Evolutionary conservation across 2,797 vertebrate genomes (phyloP), one percentile per base, ranked within the genome.

Genomic region (Dicrostonyx torquatus): DNA sequence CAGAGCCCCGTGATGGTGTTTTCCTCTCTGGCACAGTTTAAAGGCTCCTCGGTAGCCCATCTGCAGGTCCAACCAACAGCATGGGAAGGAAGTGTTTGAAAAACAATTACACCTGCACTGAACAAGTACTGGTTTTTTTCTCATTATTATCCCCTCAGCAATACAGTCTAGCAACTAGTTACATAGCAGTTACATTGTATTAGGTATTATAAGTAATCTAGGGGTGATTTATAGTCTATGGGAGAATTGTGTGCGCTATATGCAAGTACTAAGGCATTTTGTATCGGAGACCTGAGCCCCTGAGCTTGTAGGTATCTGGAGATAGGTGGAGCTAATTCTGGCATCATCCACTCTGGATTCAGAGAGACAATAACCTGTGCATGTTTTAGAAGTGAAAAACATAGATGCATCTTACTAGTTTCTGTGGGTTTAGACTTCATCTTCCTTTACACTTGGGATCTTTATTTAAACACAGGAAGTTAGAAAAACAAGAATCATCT

Each of bases 151-250:
- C 58, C 84, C 76, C 76, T 87, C 20, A 66, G 55, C 76, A 80
- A 45, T 43, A 60, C 66, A 37, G 75, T 40, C 70, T 66, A 87
- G 73, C 75, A 80, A 58, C 93, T 87, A 82, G 87, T 87, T 87
- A 64, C 89, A 94, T 66, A 91, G 89, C 93, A 94, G 87, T 91
- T 91, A 87, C 89, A 87, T 76, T 68, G 37, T 60, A 66, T 66
- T 82, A 68, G 77, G 58, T 64, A 43, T 87, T 64, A 68, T 37
- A n/a, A 31, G 48, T 76, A 22, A 26, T 66, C 83, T 40, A n/a
- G 45, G 75, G 83, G 48, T 58, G 66, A 80, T 87, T 82, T 87
- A 82, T 66, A 82, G 68, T 55, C 50, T 53, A 12, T 15, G 48
- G 66, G 79, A 93, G 77, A 45, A 89, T 45, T 66, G 45, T 18